Percentiles rank a stretch among this genome's conserved stretches.
phyloP scores from a whole-genome alignment of 2,797 vertebrate species.

The Pseudochirops corinnae region DNA sequence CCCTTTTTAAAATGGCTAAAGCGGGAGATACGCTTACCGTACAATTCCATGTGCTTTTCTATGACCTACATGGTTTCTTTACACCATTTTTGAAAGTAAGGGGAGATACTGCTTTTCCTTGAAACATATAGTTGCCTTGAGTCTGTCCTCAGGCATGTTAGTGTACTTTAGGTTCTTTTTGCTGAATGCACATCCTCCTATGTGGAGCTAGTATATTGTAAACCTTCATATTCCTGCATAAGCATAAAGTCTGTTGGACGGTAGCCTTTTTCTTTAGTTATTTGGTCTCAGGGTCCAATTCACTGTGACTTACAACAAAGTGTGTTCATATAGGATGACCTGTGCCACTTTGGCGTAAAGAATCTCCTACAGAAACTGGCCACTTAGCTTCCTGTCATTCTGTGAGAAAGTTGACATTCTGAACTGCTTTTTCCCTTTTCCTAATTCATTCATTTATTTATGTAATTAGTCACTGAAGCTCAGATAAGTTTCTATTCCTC shows the following conservation, averaged over 20 bases:
- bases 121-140: constrained; percentile 68
- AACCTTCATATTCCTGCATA: constrained; percentile 69
- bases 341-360: neutral
- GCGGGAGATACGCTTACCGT: constrained; percentile 11
- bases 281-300: constrained; percentile 1
- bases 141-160: constrained; percentile 72
- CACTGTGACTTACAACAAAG: neutral
- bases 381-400: constrained; percentile 30
- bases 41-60: constrained; percentile 54
- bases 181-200: constrained; percentile 62
- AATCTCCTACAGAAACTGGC: neutral
- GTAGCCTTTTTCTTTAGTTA: constrained; percentile 58
- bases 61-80: constrained; percentile 69
- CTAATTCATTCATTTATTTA: constrained; percentile 58
- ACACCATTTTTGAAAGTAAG: constrained; percentile 31
- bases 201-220: constrained; percentile 63
- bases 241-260: constrained; percentile 66
- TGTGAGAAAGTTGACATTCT: neutral
- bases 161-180: constrained; percentile 50
- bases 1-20: constrained; percentile 25
- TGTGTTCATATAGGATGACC: neutral
- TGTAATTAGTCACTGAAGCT: constrained; percentile 62
- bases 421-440: neutral
- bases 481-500: constrained; percentile 59
- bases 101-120: constrained; percentile 39